Evolutionary conservation across 2,113 vertebrate species (phyloP), one percentile per base, ranked within the genome.

Genomic region (Glaucomys volans): DNA sequence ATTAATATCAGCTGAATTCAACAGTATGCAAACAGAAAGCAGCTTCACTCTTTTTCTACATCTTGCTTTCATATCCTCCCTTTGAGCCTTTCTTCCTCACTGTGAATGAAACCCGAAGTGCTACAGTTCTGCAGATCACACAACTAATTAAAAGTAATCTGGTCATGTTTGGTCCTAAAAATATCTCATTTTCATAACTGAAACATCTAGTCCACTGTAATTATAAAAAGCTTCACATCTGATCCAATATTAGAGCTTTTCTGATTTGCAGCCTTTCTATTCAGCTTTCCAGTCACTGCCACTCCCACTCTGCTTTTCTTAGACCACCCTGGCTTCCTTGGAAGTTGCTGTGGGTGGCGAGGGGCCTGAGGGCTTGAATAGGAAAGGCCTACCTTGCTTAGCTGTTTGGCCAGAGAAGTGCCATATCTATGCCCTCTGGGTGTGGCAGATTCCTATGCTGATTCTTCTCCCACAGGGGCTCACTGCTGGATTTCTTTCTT

Each of bases 131-230:
- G 52, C 35, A 57, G n/a, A 35, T 76, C 66, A 92, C 74, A 92
- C 4, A 86, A 32, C n/a, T 71, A 47, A 86, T 81, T 54, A 71
- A 92, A 91, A 92, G 24, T 37, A 42, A 83, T 59, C 82, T 92
- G 32, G 52, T 37, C 57, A 84, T 7, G 1, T 77, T 79, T 87
- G 17, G 26, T 54, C 57, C 42, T 44, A 47, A 80, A 37, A 81
- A 83, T 1, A 66, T 42, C 22, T 93, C 32, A 54, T 66, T 82
- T 92, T 77, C 40, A 6, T 64, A 81, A 82, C 37, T 59, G 42
- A 72, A 93, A 79, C 66, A 90, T 47, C 6, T 42, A 72, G 28
- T 32, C 47, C 14, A 67, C 26, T 42, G 35, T n/a, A 57, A 72
- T 54, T 79, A 93, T 37, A 37, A 72, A 74, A 66, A 83, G 52